Conservation (phyloP, 1,140 invertebrate species). For the Hylaeus volcanicus region DNA sequence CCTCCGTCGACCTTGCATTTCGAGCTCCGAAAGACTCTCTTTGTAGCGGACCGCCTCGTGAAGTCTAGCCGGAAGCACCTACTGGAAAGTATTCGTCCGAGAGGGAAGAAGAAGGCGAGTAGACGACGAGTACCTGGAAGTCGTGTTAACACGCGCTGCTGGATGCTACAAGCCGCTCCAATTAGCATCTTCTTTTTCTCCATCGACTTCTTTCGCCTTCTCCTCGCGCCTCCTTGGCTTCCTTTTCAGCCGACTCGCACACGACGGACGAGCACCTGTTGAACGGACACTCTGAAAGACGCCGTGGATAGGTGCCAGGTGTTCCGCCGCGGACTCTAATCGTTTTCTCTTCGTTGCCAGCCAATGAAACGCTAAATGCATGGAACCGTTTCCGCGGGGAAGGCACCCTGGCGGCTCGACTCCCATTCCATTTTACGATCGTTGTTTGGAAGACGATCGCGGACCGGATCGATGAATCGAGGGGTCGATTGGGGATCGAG, state of each 20-base stretch:
- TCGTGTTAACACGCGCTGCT: constrained; percentile 68
- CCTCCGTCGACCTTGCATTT: constrained; percentile 20
- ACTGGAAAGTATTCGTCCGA: constrained; percentile 52
- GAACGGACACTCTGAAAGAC: constrained; percentile 39
- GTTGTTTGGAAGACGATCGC: not conserved
- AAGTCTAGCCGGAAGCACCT: constrained; percentile 59
- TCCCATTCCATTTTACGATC: not conserved
- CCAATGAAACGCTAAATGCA: not conserved
- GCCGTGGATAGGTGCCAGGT: constrained; percentile 17
- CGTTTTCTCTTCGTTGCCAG: not conserved
- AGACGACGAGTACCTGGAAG: constrained; percentile 62
- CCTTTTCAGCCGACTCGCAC: constrained; percentile 46
- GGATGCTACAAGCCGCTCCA: constrained; percentile 70
- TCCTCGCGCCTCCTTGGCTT: constrained; percentile 42
- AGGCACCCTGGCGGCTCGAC: not conserved
- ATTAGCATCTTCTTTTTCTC: constrained; percentile 69
- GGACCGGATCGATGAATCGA: too few species aligned
- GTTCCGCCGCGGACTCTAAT: constrained; percentile 30
- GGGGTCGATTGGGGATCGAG: too few species aligned
- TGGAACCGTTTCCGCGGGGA: not conserved
- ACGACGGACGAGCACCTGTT: constrained; percentile 58
- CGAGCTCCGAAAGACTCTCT: constrained; percentile 36
- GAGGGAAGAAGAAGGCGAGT: constrained; percentile 36
- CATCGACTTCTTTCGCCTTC: constrained; percentile 58
- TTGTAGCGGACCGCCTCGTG: constrained; percentile 43